A percentile compares a stretch with the other conserved stretches of the same genome.
phyloP scores from a whole-genome alignment of 2,113 vertebrate genomes.

The Orientallactaga bullata region DNA sequence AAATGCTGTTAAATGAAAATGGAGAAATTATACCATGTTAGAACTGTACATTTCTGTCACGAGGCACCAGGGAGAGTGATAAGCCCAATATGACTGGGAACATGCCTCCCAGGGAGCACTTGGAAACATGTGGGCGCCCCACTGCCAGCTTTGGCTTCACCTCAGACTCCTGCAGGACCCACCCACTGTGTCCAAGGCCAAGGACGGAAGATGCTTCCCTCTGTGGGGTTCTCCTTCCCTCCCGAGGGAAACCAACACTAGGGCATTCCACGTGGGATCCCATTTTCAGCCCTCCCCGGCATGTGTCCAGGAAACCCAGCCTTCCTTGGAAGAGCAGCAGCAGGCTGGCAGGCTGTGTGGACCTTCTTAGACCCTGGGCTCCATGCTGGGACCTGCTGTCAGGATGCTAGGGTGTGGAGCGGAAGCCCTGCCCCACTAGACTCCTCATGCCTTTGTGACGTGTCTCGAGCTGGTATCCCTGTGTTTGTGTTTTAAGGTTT shows the following conservation, averaged over 20 bases:
- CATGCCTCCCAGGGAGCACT: accelerated
- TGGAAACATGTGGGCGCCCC: too few relatives aligned
- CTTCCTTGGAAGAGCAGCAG: neutral
- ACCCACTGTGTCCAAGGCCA: accelerated
- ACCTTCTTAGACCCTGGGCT: neutral
- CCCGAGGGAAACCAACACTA: neutral
- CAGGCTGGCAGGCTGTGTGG: too few relatives aligned
- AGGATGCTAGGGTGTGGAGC: neutral
- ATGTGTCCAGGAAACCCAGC: neutral
- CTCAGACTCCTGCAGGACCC: neutral
- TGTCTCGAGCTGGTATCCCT: neutral
- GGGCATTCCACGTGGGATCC: neutral
- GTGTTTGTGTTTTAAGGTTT: conserved; percentile 84
- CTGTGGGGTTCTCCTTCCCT: neutral
- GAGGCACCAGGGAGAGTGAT: neutral
- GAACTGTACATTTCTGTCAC: neutral
- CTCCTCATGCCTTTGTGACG: neutral
- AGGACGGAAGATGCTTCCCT: too few relatives aligned
- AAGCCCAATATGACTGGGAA: accelerated
- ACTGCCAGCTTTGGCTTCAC: accelerated
- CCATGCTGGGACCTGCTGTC: neutral
- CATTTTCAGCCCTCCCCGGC: neutral
- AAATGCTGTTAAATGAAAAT: neutral
- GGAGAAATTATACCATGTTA: too few relatives aligned
- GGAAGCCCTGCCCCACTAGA: neutral